phyloP scores from a whole-genome alignment of 2,888 invertebrate genomes.

The Tinea trinotella region DNA sequence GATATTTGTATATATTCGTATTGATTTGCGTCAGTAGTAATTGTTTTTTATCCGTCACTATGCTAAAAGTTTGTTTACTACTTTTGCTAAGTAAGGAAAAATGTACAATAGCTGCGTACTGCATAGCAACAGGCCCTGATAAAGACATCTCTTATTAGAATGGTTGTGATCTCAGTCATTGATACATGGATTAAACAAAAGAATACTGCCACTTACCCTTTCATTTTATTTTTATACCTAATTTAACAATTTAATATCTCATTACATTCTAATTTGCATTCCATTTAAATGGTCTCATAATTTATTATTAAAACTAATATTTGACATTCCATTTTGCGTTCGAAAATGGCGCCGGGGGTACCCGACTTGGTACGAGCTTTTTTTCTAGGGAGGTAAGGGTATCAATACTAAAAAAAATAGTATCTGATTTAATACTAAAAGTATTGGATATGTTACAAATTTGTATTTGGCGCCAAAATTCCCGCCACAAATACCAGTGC shows the following conservation, averaged over 20 bases:
- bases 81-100: no score
- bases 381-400: slow-evolving; percentile 61
- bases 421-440: slow-evolving; percentile 61
- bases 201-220: not conserved
- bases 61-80: no score
- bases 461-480: slow-evolving; percentile 45
- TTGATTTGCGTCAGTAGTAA: no score
- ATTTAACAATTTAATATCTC: not conserved
- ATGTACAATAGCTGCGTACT: no score
- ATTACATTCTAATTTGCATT: slow-evolving; percentile 8
- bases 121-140: no score
- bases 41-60: no score
- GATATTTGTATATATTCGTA: no score
- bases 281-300: not conserved
- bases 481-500: not conserved
- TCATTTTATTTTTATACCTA: slow-evolving; percentile 4
- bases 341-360: slow-evolving; percentile 37
- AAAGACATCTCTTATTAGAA: no score
- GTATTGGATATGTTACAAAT: slow-evolving; percentile 69
- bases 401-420: slow-evolving; percentile 47
- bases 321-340: not conserved
- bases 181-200: not conserved
- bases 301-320: not conserved
- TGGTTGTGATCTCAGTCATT: not conserved
- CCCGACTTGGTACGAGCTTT: slow-evolving; percentile 49